Evolutionary conservation across 53 echinoderm and acorn worm genomes (phyloP).

Genomic region (Temnopleurus reevesii): DNA sequence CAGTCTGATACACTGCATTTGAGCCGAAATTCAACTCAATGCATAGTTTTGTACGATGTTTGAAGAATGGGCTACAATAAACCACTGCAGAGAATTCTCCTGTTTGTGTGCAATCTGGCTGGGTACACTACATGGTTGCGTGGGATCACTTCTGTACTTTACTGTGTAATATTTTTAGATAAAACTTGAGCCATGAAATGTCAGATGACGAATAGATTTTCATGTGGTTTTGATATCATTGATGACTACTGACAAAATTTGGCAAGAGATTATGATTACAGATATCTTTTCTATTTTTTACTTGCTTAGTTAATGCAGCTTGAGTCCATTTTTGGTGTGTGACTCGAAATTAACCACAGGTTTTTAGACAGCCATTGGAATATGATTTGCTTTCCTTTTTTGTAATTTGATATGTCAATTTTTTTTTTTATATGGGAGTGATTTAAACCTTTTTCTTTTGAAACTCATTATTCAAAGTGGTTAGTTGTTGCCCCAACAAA

Average conservation of each 20-base stretch:
- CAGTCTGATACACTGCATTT: too few relatives aligned
- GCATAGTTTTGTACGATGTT: too few relatives aligned
- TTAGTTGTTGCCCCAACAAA: too few relatives aligned
- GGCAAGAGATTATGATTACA: neutral
- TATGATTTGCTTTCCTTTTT: slow-evolving; percentile 5
- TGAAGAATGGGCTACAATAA: too few relatives aligned
- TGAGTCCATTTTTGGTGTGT: neutral
- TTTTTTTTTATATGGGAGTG: too few relatives aligned
- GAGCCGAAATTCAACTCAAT: too few relatives aligned
- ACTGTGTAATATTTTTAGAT: neutral
- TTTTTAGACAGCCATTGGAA: neutral
- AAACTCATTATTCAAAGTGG: too few relatives aligned
- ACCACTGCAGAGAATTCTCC: too few relatives aligned
- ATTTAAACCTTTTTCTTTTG: too few relatives aligned
- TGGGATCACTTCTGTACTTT: too few relatives aligned
- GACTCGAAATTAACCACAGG: neutral
- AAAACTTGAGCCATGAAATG: neutral
- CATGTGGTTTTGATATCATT: slow-evolving; percentile 24
- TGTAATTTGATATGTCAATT: neutral
- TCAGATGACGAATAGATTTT: neutral
- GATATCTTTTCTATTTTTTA: neutral
- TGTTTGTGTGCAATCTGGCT: too few relatives aligned
- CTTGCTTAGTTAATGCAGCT: neutral
- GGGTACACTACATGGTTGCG: too few relatives aligned
- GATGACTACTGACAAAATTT: neutral